Percentiles rank a stretch among this genome's conserved stretches.
These are phyloP conservation scores for Cheilosia scutellata DNA, from an alignment of 2,888 invertebrate genomes.

Conservation along the genomic window DNA sequence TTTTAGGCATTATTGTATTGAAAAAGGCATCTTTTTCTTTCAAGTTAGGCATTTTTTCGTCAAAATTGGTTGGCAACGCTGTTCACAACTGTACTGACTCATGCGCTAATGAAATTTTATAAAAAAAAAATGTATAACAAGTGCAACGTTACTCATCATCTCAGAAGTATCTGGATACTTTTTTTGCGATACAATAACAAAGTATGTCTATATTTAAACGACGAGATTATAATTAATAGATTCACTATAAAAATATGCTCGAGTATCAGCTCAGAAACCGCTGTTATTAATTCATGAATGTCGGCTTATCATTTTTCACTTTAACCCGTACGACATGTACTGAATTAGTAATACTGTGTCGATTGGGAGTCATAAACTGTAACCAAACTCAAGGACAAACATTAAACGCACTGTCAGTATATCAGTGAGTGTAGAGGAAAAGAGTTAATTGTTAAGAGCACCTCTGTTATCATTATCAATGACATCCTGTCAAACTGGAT, in stretches of 20 bases:
- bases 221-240: no score
- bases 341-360: slow-evolving; percentile 25
- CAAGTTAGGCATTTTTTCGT: no score
- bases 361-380: slow-evolving; percentile 22
- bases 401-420: neutral
- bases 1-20: no score
- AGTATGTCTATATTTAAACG: no score
- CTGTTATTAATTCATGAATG: slow-evolving; percentile 3
- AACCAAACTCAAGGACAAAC: slow-evolving; percentile 26
- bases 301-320: slow-evolving; percentile 28
- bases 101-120: neutral
- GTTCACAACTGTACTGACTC: no score
- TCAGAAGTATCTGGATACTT: neutral
- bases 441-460: slow-evolving; percentile 17
- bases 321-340: slow-evolving; percentile 25
- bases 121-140: neutral
- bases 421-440: neutral
- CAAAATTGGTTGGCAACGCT: no score
- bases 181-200: slow-evolving; percentile 1
- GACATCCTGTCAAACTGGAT: slow-evolving; percentile 12
- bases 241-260: no score
- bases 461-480: neutral
- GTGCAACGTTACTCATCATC: slow-evolving; percentile 38
- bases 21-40: no score
- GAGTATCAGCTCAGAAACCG: neutral